Percentiles rank a stretch among this genome's conserved stretches.
phyloP scores from a whole-genome alignment of 2,888 invertebrate genomes.

The Patella caerulea region DNA sequence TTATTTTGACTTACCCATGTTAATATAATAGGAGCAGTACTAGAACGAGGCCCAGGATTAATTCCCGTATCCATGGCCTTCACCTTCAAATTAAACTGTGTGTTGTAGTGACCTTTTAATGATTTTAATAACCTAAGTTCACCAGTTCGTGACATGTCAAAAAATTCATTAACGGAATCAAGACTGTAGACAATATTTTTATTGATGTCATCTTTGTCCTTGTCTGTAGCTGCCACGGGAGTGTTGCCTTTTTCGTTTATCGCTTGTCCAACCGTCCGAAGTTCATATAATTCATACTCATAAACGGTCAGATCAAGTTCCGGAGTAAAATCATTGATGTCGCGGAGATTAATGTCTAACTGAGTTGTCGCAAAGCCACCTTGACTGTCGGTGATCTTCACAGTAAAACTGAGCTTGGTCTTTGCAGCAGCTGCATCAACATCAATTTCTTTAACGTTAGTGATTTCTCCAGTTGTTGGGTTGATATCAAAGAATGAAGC shows the following conservation, averaged over 20 bases:
- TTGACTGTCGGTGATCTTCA: neutral
- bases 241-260: neutral
- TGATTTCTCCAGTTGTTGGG: neutral
- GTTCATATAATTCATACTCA: neutral
- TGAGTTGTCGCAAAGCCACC: neutral
- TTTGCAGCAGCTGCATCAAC: neutral
- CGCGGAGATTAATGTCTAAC: neutral
- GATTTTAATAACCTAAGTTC: neutral
- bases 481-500: neutral
- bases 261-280: neutral
- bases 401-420: neutral
- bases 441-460: constrained; percentile 2
- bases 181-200: constrained; percentile 9
- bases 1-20: neutral
- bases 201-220: neutral
- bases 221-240: neutral
- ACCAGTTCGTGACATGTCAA: neutral
- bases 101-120: neutral
- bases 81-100: neutral
- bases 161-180: neutral
- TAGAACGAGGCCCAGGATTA: neutral
- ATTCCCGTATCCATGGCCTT: neutral
- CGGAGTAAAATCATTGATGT: neutral
- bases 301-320: neutral
- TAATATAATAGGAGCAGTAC: neutral